These are phyloP conservation scores for Varanus komodoensis DNA, from an alignment of 2,113 vertebrate species.

Conservation along the genomic window DNA sequence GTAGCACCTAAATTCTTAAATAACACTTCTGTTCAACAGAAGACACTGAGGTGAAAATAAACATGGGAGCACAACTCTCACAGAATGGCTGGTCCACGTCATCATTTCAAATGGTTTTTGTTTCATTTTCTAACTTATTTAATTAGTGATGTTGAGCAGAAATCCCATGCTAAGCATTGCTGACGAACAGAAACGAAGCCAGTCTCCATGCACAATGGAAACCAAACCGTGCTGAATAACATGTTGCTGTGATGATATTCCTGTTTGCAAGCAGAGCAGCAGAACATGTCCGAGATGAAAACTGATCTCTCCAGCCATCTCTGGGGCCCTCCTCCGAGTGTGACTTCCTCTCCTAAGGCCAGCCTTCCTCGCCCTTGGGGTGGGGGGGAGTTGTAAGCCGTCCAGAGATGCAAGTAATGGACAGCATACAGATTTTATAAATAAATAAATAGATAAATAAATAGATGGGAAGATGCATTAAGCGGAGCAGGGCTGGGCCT, in stretches of 20 bases:
- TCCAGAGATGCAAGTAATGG: too few relatives aligned
- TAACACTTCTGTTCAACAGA: background rate
- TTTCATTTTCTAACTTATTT: background rate
- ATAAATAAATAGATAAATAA: too few relatives aligned
- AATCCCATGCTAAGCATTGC: background rate
- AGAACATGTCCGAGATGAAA: background rate
- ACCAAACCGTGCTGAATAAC: background rate
- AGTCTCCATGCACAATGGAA: background rate
- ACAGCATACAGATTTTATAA: too few relatives aligned
- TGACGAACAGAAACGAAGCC: background rate
- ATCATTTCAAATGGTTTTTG: background rate
- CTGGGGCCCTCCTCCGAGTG: background rate
- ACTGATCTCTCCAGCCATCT: background rate
- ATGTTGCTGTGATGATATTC: background rate
- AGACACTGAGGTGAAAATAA: background rate
- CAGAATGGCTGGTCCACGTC: too few relatives aligned
- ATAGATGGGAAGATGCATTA: too few relatives aligned
- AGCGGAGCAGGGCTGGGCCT: background rate
- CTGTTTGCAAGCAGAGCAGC: background rate
- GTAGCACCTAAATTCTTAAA: constrained; percentile 10
- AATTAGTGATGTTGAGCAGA: background rate
- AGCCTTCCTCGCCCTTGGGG: too few relatives aligned
- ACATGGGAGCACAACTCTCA: background rate
- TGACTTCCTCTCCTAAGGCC: background rate
- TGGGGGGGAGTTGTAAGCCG: background rate